Percentiles rank a stretch among this genome's conserved stretches.
phyloP scores from a whole-genome alignment of 2,797 vertebrate species.

The Mormyrus hasselquistii region DNA sequence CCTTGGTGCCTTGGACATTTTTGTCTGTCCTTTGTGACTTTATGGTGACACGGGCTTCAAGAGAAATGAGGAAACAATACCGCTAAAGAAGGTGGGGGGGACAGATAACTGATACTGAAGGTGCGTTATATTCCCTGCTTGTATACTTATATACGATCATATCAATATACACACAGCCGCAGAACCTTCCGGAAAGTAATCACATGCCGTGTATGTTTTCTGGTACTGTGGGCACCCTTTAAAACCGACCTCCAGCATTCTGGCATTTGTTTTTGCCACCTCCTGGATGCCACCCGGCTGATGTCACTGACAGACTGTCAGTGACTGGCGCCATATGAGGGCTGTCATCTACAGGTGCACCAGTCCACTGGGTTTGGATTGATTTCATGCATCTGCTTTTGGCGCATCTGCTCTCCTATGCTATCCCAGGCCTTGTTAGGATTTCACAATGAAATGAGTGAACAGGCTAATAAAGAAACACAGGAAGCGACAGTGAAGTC shows the following conservation, averaged over 20 bases:
- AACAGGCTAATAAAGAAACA: not conserved
- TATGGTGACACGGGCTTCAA: not conserved
- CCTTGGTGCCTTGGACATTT: slow-evolving; percentile 3
- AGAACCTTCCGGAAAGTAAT: not conserved
- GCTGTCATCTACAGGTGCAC: not conserved
- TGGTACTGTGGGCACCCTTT: not conserved
- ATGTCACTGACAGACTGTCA: not conserved
- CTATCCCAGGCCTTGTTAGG: not conserved
- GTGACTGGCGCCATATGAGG: not conserved
- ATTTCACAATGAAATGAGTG: not conserved
- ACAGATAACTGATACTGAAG: slow-evolving; percentile 27
- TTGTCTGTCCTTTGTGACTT: slow-evolving; percentile 23
- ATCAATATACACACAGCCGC: not conserved
- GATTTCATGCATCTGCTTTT: slow-evolving; percentile 3
- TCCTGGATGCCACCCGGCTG: not conserved
- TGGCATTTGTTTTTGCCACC: not conserved
- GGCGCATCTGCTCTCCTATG: not conserved
- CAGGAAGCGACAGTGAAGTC: not conserved
- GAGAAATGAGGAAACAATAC: not conserved
- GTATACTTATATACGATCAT: not conserved
- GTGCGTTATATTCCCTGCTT: not conserved
- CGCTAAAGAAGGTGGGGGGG: not conserved
- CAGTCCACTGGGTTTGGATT: not conserved
- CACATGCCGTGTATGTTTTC: not conserved
- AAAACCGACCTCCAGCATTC: not conserved